A percentile compares a stretch with the other conserved stretches of the same genome.
Conservation (phyloP, 1,140 invertebrate genomes). For the Leptestheria dahalacensis region DNA sequence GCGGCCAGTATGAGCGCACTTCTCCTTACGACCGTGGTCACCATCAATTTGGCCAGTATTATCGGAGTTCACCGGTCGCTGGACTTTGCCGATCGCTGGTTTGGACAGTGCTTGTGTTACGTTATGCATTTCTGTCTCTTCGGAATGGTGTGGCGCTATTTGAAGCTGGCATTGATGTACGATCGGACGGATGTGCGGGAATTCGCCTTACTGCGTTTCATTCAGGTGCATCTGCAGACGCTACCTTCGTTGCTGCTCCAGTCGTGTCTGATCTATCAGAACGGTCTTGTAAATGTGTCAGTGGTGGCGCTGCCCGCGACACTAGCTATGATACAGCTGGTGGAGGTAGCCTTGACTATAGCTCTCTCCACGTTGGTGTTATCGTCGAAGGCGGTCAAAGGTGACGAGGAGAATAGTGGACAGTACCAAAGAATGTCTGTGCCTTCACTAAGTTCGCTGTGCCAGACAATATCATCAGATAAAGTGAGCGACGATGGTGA, state of each 20-base stretch:
- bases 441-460: neutral
- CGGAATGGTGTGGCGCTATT: slow-evolving; percentile 15
- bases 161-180: slow-evolving; percentile 16
- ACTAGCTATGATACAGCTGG: slow-evolving; percentile 3
- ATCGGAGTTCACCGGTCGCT: slow-evolving; percentile 13
- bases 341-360: slow-evolving; percentile 9
- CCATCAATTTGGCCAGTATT: slow-evolving; percentile 16
- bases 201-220: slow-evolving; percentile 15
- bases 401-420: slow-evolving; percentile 5
- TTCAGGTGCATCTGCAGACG: slow-evolving; percentile 17
- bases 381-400: neutral
- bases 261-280: slow-evolving; percentile 13
- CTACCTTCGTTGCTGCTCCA: slow-evolving; percentile 15
- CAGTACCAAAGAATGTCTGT: neutral
- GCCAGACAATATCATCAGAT: neutral
- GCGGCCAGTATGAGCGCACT: slow-evolving; percentile 9
- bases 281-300: slow-evolving; percentile 4
- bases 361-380: slow-evolving; percentile 11
- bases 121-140: slow-evolving; percentile 14
- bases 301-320: slow-evolving; percentile 8
- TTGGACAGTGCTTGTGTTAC: slow-evolving; percentile 17
- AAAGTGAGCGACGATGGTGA: neutral
- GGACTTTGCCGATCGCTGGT: slow-evolving; percentile 16
- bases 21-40: slow-evolving; percentile 7
- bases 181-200: slow-evolving; percentile 15